phyloP scores from a whole-genome alignment of 2,113 vertebrate species.

The Bufo bufo region DNA sequence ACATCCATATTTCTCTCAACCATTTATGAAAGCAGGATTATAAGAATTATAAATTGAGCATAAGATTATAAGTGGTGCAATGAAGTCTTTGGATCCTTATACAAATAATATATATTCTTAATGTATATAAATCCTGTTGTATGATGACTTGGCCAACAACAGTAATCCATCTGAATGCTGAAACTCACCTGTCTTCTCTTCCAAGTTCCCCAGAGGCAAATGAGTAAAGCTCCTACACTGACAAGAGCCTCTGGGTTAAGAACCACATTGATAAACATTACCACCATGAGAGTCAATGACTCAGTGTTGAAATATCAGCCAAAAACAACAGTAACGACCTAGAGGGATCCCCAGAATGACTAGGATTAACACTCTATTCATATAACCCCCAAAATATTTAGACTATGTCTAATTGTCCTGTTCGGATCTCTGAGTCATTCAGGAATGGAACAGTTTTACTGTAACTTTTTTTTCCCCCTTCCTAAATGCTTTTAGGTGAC shows the following conservation, averaged over 20 bases:
- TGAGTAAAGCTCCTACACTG: conserved; percentile 10
- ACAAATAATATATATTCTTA: neutral
- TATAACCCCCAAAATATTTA: conserved; percentile 32
- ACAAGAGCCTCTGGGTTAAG: conserved; percentile 23
- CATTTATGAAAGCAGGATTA: too few relatives aligned
- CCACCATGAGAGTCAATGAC: conserved; percentile 41
- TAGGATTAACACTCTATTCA: conserved; percentile 34
- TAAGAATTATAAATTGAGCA: too few relatives aligned
- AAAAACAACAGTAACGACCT: conserved; percentile 43
- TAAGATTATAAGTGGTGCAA: too few relatives aligned
- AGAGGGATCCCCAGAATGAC: conserved; percentile 21
- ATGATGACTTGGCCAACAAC: neutral
- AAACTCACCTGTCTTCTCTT: conserved; percentile 36
- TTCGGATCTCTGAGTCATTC: neutral
- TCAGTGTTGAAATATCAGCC: conserved; percentile 30
- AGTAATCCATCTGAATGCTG: neutral
- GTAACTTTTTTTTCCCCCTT: neutral
- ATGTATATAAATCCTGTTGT: neutral
- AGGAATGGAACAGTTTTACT: neutral
- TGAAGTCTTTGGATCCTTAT: neutral
- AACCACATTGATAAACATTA: conserved; percentile 41
- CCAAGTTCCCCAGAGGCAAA: neutral
- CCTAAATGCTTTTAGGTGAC: neutral
- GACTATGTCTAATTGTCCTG: conserved; percentile 9
- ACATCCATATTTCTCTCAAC: too few relatives aligned